A percentile compares a stretch with the other conserved stretches of the same genome.
phyloP scores from a whole-genome alignment of 1,140 invertebrate species.

The Danaus melanippus region DNA sequence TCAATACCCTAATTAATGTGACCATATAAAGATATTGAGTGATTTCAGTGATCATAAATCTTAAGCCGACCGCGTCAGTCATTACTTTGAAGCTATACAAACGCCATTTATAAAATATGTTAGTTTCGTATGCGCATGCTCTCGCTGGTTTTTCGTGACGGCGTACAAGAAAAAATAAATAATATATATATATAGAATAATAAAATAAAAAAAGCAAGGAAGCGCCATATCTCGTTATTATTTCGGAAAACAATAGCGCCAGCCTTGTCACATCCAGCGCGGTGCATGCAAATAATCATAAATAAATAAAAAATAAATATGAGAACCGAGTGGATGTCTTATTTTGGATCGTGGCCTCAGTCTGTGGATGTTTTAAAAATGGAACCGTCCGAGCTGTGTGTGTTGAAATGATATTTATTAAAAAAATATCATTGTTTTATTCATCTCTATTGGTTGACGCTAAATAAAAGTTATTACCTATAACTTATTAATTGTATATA shows the following conservation, averaged over 20 bases:
- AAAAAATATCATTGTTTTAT: no score
- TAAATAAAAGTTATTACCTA: no score
- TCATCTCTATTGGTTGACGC: no score
- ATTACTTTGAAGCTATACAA: slow-evolving; percentile 61
- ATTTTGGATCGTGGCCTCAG: slow-evolving; percentile 49
- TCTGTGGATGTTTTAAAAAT: slow-evolving; percentile 17
- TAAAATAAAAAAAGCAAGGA: slow-evolving; percentile 27
- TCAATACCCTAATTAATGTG: no score
- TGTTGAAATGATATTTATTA: not conserved
- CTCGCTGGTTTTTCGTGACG: slow-evolving; percentile 46
- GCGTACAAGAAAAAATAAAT: slow-evolving; percentile 37
- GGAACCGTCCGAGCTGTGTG: slow-evolving; percentile 20
- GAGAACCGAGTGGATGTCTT: slow-evolving; percentile 54
- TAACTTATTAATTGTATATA: no score
- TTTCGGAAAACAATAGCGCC: slow-evolving; percentile 69
- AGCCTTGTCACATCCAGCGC: slow-evolving; percentile 63
- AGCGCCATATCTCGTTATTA: slow-evolving; percentile 69
- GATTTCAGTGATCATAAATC: slow-evolving; percentile 33
- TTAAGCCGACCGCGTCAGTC: slow-evolving; percentile 27
- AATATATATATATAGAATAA: slow-evolving; percentile 1
- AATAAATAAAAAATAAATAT: slow-evolving; percentile 71
- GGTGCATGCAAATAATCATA: slow-evolving; percentile 71
- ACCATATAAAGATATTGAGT: no score
- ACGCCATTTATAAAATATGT: slow-evolving; percentile 62
- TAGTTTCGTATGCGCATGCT: slow-evolving; percentile 25